phyloP scores from a whole-genome alignment of 2,797 vertebrate species.

The Parauchenoglanis punctatus region DNA sequence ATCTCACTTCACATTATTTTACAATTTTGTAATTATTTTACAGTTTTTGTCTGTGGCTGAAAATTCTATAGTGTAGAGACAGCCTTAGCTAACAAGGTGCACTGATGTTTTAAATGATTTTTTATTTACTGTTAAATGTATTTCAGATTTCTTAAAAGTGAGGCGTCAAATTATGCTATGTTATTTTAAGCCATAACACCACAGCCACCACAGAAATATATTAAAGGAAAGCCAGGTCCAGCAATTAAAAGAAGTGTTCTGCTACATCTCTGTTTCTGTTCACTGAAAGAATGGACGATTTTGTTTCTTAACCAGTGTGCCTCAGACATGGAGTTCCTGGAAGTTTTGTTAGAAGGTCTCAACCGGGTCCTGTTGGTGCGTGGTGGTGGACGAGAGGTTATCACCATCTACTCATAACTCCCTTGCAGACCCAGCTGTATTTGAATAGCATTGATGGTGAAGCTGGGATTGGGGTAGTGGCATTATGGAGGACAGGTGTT shows the following conservation, averaged over 20 bases:
- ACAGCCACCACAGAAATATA: not conserved
- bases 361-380: slow-evolving; percentile 90
- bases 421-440: slow-evolving; percentile 34
- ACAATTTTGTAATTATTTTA: not conserved
- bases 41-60: not conserved
- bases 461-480: slow-evolving; percentile 14
- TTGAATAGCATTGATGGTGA: slow-evolving; percentile 49
- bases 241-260: not conserved
- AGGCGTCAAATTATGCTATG: not conserved
- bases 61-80: not conserved
- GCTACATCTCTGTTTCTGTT: slow-evolving; percentile 38
- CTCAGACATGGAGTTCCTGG: slow-evolving; percentile 97
- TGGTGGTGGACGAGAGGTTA: slow-evolving; percentile 93
- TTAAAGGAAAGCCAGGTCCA: not conserved
- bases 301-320: slow-evolving; percentile 68
- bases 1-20: not conserved
- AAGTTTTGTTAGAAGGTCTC: slow-evolving; percentile 93
- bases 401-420: slow-evolving; percentile 93
- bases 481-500: slow-evolving; percentile 30
- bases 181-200: not conserved
- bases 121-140: not conserved
- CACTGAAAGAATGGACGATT: not conserved
- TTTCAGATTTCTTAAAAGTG: not conserved
- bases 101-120: not conserved
- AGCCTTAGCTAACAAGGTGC: not conserved